A percentile compares a stretch with the other conserved stretches of the same genome.
phyloP scores from a whole-genome alignment of 2,888 invertebrate genomes.

The Phengaris alcon region DNA sequence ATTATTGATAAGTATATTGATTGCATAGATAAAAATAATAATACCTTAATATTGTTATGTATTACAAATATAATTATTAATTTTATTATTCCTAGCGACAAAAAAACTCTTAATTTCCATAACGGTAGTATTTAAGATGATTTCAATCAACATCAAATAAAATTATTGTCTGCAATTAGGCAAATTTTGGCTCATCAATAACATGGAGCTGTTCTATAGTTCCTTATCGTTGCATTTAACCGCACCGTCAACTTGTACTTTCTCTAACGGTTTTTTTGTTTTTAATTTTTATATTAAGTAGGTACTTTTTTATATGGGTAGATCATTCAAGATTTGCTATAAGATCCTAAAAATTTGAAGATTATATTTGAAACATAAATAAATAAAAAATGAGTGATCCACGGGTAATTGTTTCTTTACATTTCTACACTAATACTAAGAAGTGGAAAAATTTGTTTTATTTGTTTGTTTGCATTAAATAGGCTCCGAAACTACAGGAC shows the following conservation, averaged over 20 bases:
- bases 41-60: no score
- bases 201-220: background rate
- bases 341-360: background rate
- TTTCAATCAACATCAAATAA: slow-evolving; percentile 8
- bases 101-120: background rate
- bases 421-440: no score
- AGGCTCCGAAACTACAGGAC: no score
- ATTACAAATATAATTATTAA: background rate
- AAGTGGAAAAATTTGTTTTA: no score
- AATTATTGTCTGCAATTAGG: background rate
- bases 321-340: background rate
- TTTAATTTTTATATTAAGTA: background rate
- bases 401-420: no score
- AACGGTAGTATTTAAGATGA: background rate
- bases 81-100: background rate
- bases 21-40: background rate
- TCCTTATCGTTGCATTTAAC: slow-evolving; percentile 2
- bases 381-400: no score
- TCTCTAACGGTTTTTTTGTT: slow-evolving; percentile 10
- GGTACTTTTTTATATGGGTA: background rate
- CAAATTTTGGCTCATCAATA: slow-evolving; percentile 14
- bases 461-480: no score
- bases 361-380: no score
- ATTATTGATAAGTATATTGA: background rate
- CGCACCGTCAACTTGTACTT: background rate